A percentile compares a stretch with the other conserved stretches of the same genome.
phyloP scores from a whole-genome alignment of 2,888 invertebrate species.

The Archaeoteleia sp. region DNA sequence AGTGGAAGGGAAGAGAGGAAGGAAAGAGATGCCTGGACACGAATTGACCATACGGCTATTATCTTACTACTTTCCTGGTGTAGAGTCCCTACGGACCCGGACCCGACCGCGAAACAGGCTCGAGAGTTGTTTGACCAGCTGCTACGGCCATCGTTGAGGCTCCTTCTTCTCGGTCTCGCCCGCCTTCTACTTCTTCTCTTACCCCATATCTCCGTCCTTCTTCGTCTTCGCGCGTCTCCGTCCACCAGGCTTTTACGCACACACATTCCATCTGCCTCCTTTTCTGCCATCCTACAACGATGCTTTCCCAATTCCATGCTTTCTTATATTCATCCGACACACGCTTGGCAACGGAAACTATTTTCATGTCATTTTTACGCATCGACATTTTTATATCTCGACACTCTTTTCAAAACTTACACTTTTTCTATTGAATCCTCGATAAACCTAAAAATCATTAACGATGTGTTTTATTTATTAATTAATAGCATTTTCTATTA shows the following conservation, averaged over 20 bases:
- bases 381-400: slow-evolving; percentile 29
- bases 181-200: slow-evolving; percentile 49
- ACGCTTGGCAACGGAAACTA: slow-evolving; percentile 50
- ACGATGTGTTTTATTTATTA: no score
- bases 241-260: slow-evolving; percentile 42
- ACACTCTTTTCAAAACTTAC: no score
- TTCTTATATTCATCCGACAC: slow-evolving; percentile 47
- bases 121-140: slow-evolving; percentile 61
- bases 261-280: slow-evolving; percentile 47
- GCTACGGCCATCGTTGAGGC: slow-evolving; percentile 55
- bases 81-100: slow-evolving; percentile 50
- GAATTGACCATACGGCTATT: slow-evolving; percentile 45
- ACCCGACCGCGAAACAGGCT: slow-evolving; percentile 56
- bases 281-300: slow-evolving; percentile 41
- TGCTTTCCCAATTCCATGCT: slow-evolving; percentile 55
- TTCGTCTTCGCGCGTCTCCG: slow-evolving; percentile 41
- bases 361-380: slow-evolving; percentile 41
- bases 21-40: slow-evolving; percentile 41
- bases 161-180: slow-evolving; percentile 48
- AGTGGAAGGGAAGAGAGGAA: slow-evolving; percentile 37
- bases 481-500: no score
- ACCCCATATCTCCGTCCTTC: slow-evolving; percentile 41
- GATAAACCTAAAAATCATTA: no score
- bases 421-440: no score
- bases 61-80: slow-evolving; percentile 48